Evolutionary conservation across 2,113 vertebrate species (phyloP), one percentile per base, ranked within the genome.

Genomic region (Poeciliopsis occidentalis): DNA sequence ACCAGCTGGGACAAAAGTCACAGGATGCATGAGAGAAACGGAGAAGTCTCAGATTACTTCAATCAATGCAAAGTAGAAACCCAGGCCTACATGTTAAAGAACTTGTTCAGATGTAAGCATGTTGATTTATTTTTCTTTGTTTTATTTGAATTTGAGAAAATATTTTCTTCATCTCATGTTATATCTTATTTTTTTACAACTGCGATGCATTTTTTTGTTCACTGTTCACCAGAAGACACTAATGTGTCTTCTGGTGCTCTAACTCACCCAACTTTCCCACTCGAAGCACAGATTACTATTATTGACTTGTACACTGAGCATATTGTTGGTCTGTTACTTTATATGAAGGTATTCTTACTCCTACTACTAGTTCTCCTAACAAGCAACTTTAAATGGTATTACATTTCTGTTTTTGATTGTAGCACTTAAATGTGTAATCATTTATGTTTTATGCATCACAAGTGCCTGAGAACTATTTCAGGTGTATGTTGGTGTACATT

Each of bases 291-390:
- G 64, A 66, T 37, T 73, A 32, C 79, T 44, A 75, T 72, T 74
- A 86, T 82, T 66, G 63, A 54, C 39, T 71, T 57, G 27, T 65
- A 61, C 62, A 71, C 60, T 63, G 67, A 84, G 54, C 72, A 44
- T 88, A 60, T 65, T 73, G 77, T 69, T 69, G 57, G 75, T 81
- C 75, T 87, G 47, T 85, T 75, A 80, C 62, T 83, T 86, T 85
- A 87, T 93, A 93, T 94, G 92, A 94, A 95, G 92, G 92, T 88
- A 72, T 88, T 90, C 51, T 76, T 78, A 69, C 61, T 79, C 83
- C 69, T 86, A 7, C 51, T 57, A 1, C 32, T 34, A n/a, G 51
- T 57, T n/a, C 44, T 78, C 60, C 60, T 11, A 63, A 75, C 64
- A 80, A 69, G 69, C 57, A 71, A 66, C 47, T 84, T 61, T 82